phyloP scores from a whole-genome alignment of 2,797 vertebrate genomes.

The Pterois miles region DNA sequence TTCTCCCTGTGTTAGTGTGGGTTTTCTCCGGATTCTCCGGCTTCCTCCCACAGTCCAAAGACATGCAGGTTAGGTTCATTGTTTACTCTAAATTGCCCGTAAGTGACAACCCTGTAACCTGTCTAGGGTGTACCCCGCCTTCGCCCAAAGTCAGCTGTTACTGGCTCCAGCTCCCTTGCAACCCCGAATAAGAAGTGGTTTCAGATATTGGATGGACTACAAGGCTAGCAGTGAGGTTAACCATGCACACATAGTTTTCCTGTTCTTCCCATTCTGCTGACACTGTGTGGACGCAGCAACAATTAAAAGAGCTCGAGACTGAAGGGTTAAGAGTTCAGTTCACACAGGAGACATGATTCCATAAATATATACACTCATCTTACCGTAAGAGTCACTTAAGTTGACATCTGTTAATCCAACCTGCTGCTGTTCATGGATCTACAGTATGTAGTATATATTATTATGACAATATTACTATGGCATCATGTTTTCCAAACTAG shows the following conservation, averaged over 20 bases:
- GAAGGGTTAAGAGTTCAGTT: not conserved
- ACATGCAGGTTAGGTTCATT: no score
- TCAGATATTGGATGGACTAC: no score
- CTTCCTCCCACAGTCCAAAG: no score
- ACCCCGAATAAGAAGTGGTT: no score
- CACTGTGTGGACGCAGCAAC: not conserved
- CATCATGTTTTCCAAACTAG: not conserved
- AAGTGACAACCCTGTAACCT: no score
- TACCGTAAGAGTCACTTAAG: not conserved
- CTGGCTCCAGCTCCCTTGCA: no score
- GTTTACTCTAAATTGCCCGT: no score
- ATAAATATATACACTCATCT: not conserved
- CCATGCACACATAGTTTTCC: not conserved
- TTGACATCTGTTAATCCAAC: not conserved
- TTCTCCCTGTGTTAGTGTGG: no score
- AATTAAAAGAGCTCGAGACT: not conserved
- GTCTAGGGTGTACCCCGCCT: no score
- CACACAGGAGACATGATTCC: not conserved
- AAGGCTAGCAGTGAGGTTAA: not conserved
- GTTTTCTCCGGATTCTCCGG: no score
- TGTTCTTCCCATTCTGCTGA: not conserved
- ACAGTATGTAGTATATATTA: not conserved
- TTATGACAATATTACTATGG: not conserved
- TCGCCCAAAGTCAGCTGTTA: no score
- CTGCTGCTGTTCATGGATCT: not conserved